phyloP scores from a whole-genome alignment of 2,797 vertebrate genomes.

The Eurystomus glaucurus region DNA sequence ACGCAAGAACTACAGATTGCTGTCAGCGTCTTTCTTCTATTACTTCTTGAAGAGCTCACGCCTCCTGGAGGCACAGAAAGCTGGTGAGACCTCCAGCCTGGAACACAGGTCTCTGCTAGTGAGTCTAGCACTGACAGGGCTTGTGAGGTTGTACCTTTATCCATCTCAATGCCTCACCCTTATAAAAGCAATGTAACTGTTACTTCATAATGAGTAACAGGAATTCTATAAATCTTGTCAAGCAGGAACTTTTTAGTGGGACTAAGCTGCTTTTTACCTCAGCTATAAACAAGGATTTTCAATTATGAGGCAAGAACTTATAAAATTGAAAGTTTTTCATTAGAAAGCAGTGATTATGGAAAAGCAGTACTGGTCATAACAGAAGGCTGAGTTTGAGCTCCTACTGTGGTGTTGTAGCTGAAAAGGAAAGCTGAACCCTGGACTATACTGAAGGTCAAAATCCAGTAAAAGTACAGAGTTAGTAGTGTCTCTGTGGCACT shows the following conservation, averaged over 20 bases:
- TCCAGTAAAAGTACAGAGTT: not conserved
- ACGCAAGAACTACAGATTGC: not conserved
- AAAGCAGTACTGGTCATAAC: not conserved
- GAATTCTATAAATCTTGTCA: conserved; percentile 3
- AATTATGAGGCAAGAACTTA: conserved; percentile 17
- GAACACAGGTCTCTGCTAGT: not conserved
- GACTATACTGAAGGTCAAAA: not conserved
- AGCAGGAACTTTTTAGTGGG: not conserved
- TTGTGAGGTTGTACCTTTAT: not conserved
- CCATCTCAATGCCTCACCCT: not conserved
- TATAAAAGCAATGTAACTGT: conserved; percentile 12
- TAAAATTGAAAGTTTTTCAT: conserved; percentile 27
- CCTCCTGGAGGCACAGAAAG: not conserved
- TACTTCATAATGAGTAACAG: not conserved
- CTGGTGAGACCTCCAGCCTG: not conserved
- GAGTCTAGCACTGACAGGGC: not conserved
- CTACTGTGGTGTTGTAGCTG: not conserved
- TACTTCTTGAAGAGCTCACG: not conserved
- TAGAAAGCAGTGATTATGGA: not conserved
- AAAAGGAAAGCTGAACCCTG: not conserved
- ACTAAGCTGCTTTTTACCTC: conserved; percentile 28
- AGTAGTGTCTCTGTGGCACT: not conserved
- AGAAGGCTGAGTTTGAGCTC: not conserved
- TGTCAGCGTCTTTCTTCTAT: not conserved
- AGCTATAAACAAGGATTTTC: conserved; percentile 47